Conservation (phyloP, 2,888 invertebrate genomes). For the Philopedon plagiatum region DNA sequence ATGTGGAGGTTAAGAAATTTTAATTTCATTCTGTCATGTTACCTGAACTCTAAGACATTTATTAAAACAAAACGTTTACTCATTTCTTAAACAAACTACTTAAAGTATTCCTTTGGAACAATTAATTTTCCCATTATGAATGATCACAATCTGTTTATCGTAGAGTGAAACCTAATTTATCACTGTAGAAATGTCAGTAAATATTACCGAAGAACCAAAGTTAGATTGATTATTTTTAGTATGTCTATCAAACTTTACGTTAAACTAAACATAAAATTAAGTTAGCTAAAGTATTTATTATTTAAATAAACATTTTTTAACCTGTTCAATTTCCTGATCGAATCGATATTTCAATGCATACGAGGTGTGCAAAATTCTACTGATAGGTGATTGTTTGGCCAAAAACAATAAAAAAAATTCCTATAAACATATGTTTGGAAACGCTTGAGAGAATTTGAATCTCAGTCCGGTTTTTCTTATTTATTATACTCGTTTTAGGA, state of each 20-base stretch:
- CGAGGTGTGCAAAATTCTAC: background rate
- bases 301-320: background rate
- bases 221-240: constrained; percentile 6
- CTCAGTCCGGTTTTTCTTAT: no score
- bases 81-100: background rate
- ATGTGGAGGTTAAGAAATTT: no score
- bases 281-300: background rate
- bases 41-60: no score
- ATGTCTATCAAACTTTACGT: background rate
- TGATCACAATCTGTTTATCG: background rate
- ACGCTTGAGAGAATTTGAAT: no score
- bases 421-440: background rate
- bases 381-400: background rate
- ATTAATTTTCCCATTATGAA: background rate
- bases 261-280: constrained; percentile 6
- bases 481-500: no score
- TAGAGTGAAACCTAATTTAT: background rate
- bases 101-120: background rate
- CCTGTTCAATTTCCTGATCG: background rate
- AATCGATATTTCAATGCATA: background rate
- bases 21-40: no score
- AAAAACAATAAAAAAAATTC: background rate
- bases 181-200: background rate
- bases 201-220: background rate
- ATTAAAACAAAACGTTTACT: no score